Percentiles rank a stretch among this genome's conserved stretches.
Evolutionary conservation across 2,888 invertebrate species (phyloP).

Genomic region (Nowickia ferox): DNA sequence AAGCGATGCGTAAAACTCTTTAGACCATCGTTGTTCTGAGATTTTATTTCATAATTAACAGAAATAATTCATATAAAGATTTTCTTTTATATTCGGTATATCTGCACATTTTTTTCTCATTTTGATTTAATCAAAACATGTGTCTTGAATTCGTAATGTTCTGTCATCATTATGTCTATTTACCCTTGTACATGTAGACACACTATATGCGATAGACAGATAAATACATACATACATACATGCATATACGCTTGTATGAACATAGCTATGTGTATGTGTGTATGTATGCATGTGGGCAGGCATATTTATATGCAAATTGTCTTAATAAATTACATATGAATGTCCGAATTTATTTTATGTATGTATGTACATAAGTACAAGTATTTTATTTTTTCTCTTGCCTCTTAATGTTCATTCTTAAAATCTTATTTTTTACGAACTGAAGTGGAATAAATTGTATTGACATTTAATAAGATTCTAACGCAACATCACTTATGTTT

Average conservation of each 20-base stretch:
- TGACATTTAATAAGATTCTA: slow-evolving; percentile 39
- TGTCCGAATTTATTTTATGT: slow-evolving; percentile 2
- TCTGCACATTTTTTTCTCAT: background rate
- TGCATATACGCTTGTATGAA: background rate
- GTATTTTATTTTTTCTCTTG: background rate
- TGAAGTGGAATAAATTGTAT: slow-evolving; percentile 1
- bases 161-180: slow-evolving; percentile 2
- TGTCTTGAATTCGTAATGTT: slow-evolving; percentile 51
- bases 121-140: slow-evolving; percentile 51
- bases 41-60: no score
- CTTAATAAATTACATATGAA: slow-evolving; percentile 39
- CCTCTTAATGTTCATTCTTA: background rate
- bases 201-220: background rate
- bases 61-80: no score
- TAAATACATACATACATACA: no score
- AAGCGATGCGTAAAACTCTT: no score
- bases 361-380: background rate
- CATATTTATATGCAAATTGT: slow-evolving; percentile 26
- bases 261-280: background rate
- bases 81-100: background rate
- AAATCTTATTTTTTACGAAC: slow-evolving; percentile 3
- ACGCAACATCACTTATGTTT: slow-evolving; percentile 42
- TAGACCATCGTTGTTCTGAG: no score
- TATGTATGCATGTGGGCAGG: background rate
- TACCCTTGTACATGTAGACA: background rate